Percentiles rank a stretch among this genome's conserved stretches.
phyloP scores from a whole-genome alignment of 1,140 invertebrate genomes.

The Ostrea edulis region DNA sequence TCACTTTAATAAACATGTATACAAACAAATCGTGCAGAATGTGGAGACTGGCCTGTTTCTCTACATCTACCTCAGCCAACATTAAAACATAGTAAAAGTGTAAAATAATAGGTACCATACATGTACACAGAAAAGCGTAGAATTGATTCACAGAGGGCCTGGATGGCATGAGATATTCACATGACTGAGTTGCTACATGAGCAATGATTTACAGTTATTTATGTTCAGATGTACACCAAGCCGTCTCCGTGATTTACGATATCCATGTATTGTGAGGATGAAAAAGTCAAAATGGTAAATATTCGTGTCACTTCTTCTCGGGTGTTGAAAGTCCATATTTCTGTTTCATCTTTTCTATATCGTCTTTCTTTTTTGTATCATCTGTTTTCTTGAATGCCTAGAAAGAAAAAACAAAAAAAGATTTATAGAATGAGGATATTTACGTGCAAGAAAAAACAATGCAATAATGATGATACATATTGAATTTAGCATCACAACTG shows the following conservation, averaged over 20 bases:
- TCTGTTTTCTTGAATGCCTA: conserved; percentile 97
- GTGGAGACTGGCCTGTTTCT: too few relatives aligned
- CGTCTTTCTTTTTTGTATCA: conserved; percentile 97
- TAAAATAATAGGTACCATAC: too few relatives aligned
- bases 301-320: conserved; percentile 73
- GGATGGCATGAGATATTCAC: neutral
- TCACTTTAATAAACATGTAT: too few relatives aligned
- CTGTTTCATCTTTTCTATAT: conserved; percentile 96
- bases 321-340: conserved; percentile 89
- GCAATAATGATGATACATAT: neutral
- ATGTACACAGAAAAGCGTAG: neutral
- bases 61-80: too few relatives aligned
- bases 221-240: neutral
- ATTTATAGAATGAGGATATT: too few relatives aligned
- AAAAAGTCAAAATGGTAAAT: neutral
- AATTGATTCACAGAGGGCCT: neutral
- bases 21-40: too few relatives aligned
- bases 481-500: too few relatives aligned
- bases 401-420: conserved; percentile 60
- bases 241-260: neutral
- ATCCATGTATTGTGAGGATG: neutral
- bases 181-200: neutral
- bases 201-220: neutral
- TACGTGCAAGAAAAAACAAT: neutral
- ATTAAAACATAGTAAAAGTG: too few relatives aligned